phyloP scores from a whole-genome alignment of 2,888 invertebrate genomes.

The Mimumesa dahlbomi region DNA sequence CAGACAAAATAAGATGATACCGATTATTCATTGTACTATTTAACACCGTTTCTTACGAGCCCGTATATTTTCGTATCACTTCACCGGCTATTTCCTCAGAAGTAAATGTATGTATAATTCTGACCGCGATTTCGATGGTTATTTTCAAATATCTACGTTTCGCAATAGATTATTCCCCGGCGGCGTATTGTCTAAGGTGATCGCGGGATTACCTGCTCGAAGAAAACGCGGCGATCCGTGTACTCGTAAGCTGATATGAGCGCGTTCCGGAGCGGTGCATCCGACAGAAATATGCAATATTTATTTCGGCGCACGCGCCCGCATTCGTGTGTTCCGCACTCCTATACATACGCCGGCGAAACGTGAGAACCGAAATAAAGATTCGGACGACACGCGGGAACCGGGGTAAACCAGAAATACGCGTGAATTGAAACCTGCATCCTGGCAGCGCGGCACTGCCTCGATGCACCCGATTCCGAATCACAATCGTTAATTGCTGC shows the following conservation, averaged over 20 bases:
- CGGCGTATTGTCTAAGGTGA: too few relatives aligned
- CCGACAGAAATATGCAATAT: constrained; percentile 60
- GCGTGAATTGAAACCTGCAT: constrained; percentile 57
- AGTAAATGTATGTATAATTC: too few relatives aligned
- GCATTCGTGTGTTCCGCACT: constrained; percentile 33
- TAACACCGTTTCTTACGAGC: too few relatives aligned
- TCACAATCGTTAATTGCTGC: constrained; percentile 45
- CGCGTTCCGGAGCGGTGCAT: constrained; percentile 50
- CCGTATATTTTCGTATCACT: too few relatives aligned
- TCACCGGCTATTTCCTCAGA: too few relatives aligned
- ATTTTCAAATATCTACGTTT: too few relatives aligned
- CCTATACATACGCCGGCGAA: constrained; percentile 51
- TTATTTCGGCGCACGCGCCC: constrained; percentile 59
- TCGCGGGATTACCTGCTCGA: neutral
- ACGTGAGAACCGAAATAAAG: constrained; percentile 70
- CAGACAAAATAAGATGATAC: too few relatives aligned
- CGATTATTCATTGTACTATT: too few relatives aligned
- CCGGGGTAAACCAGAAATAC: constrained; percentile 68
- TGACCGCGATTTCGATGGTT: too few relatives aligned
- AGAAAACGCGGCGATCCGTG: constrained; percentile 12
- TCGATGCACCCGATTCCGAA: constrained; percentile 39
- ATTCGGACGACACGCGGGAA: constrained; percentile 63
- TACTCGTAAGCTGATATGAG: constrained; percentile 66
- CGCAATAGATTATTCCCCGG: too few relatives aligned
- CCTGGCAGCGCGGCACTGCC: constrained; percentile 28